Percentiles rank a stretch among this genome's conserved stretches.
Conservation (phyloP, 2,113 vertebrate genomes). For the Rhabdomys dilectus region DNA sequence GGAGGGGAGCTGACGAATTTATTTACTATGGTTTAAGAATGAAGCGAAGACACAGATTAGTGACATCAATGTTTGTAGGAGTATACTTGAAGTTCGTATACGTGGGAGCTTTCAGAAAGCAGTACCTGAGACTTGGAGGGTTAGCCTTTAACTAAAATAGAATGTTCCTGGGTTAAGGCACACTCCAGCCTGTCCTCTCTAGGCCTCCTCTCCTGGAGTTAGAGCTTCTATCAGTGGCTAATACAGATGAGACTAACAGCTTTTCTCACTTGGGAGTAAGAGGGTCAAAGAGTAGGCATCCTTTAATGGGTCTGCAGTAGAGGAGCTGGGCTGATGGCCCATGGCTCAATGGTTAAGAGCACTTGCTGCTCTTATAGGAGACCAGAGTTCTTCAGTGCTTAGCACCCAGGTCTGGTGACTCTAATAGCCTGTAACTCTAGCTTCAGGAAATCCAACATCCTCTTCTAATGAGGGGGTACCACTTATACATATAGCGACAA, state of each 20-base stretch:
- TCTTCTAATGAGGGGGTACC: not conserved
- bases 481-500: not conserved
- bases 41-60: not conserved
- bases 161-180: not conserved
- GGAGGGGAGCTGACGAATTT: not conserved
- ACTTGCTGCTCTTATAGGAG: not conserved
- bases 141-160: slow-evolving; percentile 26
- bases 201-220: fast-evolving
- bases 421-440: not conserved
- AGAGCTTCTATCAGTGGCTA: too few relatives aligned
- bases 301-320: not conserved
- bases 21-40: slow-evolving; percentile 15
- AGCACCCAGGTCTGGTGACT: not conserved
- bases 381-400: not conserved
- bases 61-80: not conserved
- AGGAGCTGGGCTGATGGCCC: too few relatives aligned
- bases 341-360: not conserved
- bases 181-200: fast-evolving
- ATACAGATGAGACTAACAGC: not conserved
- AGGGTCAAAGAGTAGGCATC: not conserved
- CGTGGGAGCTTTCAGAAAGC: not conserved
- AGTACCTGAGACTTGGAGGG: not conserved
- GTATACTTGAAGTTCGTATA: not conserved
- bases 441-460: not conserved
- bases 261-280: not conserved